phyloP scores from a whole-genome alignment of 2,888 invertebrate species.

The Tineola bisselliella region DNA sequence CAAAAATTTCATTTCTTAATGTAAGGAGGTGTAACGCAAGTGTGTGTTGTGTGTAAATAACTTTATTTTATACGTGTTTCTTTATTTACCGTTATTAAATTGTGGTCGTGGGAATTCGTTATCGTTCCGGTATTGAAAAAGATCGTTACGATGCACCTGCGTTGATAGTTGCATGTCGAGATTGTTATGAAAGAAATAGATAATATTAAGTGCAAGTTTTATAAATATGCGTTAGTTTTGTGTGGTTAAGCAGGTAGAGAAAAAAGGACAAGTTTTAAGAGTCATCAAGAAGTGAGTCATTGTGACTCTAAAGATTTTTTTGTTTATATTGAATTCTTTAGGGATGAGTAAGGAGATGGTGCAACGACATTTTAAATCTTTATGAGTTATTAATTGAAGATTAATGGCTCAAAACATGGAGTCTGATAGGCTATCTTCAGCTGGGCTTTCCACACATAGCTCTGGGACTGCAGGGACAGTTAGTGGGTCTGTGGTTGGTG shows the following conservation, averaged over 20 bases:
- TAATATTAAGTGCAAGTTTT: background rate
- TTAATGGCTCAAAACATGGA: constrained; percentile 57
- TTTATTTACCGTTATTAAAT: constrained; percentile 48
- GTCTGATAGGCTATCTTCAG: constrained; percentile 59
- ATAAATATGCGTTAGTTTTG: background rate
- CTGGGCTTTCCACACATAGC: constrained; percentile 59
- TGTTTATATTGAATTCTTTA: background rate
- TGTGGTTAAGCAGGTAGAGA: background rate
- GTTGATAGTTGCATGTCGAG: constrained; percentile 24
- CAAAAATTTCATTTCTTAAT: constrained; percentile 41
- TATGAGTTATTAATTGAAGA: background rate
- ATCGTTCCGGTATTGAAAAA: constrained; percentile 22
- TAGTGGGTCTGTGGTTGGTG: constrained; percentile 58
- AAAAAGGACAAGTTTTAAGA: background rate
- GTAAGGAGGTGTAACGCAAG: constrained; percentile 46
- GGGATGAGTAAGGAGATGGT: background rate
- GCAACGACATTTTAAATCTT: background rate
- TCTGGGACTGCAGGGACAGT: constrained; percentile 58
- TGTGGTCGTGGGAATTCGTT: constrained; percentile 43
- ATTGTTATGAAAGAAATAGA: background rate
- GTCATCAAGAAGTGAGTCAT: constrained; percentile 3
- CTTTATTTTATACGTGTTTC: constrained; percentile 26
- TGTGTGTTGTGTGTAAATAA: background rate
- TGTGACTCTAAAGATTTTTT: background rate
- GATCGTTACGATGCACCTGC: constrained; percentile 53